Evolutionary conservation across 2,113 vertebrate species (phyloP), one percentile per base, ranked within the genome.

Genomic region (Macheiramphus alcinus): DNA sequence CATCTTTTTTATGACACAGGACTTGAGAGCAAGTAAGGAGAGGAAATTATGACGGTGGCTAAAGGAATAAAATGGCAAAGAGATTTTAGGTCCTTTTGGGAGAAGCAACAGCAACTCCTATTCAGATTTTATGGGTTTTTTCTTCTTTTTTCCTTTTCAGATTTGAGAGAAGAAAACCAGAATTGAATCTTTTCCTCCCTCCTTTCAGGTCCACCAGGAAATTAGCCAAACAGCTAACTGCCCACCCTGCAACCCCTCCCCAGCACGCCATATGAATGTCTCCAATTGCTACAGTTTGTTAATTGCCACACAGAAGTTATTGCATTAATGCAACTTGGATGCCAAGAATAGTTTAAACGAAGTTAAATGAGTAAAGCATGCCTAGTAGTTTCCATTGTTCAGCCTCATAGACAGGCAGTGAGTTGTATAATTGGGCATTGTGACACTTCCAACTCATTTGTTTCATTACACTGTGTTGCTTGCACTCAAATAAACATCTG

Each of bases 371-470:
- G 96, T 95, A 97, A 97, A 97, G 95, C 95, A 86, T 32, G 65
- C 92, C 94, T 96, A 93, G 95, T 94, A 91, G 93, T 86, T 97
- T 86, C 89, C 94, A 97, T 98, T 98, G 97, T 98, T 98, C 95
- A 86, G 94, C 88, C 95, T 97, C 91, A 96, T 80, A 96, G 97
- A 93, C 92, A 87, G 93, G 95, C 98, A 98, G 93, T 62, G 97
- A 97, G 89, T 98, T 98, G 97, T 95, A 96, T 98, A 98, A 98
- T 98, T 98, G 98, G 98, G 97, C 94, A 97, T 91, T 91, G 95
- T 98, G 96, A 97, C 96, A 96, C 97, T 98, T 98, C 97, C 97
- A 97, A 96, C 97, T 98, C 97, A 97, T 97, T 98, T 98, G 96
- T 90, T 97, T 97, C 97, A 97, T 97, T 97, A 97, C 97, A 75